A percentile compares a stretch with the other conserved stretches of the same genome.
Conservation (phyloP, 2,888 invertebrate species). For the Dryocosmus kuriphilus region DNA sequence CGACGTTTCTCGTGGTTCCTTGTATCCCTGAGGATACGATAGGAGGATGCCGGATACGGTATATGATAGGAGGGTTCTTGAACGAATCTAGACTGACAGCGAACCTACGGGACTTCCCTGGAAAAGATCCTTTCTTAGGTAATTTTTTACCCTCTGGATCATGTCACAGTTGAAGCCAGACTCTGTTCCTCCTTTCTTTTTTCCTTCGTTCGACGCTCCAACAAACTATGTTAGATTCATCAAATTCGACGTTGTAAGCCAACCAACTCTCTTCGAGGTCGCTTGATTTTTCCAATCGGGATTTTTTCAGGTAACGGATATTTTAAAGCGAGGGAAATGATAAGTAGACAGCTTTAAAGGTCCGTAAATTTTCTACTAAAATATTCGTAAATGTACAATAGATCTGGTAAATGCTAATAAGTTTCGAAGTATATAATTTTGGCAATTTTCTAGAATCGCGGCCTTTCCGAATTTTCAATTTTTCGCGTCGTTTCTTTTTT, state of each 20-base stretch:
- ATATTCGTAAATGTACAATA: neutral
- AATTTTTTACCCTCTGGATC: constrained; percentile 57
- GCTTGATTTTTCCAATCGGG: constrained; percentile 31
- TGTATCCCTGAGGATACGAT: constrained; percentile 62
- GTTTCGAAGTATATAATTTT: no score
- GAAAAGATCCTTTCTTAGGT: constrained; percentile 58
- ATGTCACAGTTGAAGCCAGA: constrained; percentile 37
- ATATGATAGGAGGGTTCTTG: constrained; percentile 51
- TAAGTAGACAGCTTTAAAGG: neutral
- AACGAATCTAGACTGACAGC: constrained; percentile 58
- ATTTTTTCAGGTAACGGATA: neutral
- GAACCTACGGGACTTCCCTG: constrained; percentile 54
- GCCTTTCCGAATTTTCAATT: no score
- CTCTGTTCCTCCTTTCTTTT: constrained; percentile 10
- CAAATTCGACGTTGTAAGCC: constrained; percentile 57
- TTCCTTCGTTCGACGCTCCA: constrained; percentile 47
- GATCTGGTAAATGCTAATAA: no score
- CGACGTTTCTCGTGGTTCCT: constrained; percentile 40
- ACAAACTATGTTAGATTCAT: constrained; percentile 64
- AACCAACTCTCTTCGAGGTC: constrained; percentile 9
- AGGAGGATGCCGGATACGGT: constrained; percentile 56
- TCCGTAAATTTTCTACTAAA: neutral
- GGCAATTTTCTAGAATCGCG: no score
- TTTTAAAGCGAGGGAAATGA: neutral
- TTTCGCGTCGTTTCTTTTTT: no score